A percentile compares a stretch with the other conserved stretches of the same genome.
These are phyloP conservation scores for Patella ulyssiponensis DNA, from an alignment of 2,888 invertebrate species.

Conservation along the genomic window DNA sequence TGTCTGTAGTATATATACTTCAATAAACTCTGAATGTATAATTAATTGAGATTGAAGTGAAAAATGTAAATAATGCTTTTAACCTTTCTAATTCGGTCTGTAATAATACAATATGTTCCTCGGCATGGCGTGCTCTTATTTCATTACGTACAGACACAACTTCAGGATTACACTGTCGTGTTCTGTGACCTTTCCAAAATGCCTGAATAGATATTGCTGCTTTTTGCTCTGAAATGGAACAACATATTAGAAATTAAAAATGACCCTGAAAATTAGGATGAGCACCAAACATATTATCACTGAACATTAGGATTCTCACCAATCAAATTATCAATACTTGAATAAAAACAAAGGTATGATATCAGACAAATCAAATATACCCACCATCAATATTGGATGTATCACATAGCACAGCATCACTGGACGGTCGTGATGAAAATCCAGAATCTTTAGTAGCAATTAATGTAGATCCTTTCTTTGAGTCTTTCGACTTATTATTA, in stretches of 20 bases:
- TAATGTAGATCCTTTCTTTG: neutral
- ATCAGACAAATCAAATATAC: slow-evolving; percentile 12
- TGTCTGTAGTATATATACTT: too few relatives aligned
- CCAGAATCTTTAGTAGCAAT: slow-evolving; percentile 45
- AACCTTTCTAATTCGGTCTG: slow-evolving; percentile 62
- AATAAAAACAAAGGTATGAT: neutral
- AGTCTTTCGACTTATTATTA: slow-evolving; percentile 8
- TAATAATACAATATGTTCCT: slow-evolving; percentile 65
- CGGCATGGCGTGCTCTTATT: slow-evolving; percentile 63
- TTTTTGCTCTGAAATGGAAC: slow-evolving; percentile 46
- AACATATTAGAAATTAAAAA: neutral
- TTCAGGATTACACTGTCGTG: slow-evolving; percentile 56
- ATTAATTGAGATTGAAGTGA: too few relatives aligned
- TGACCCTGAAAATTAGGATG: neutral
- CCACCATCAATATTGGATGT: slow-evolving; percentile 43
- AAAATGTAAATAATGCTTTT: neutral
- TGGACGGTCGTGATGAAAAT: slow-evolving; percentile 54
- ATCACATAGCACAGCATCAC: slow-evolving; percentile 55
- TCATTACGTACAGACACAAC: slow-evolving; percentile 63
- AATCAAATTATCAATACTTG: neutral
- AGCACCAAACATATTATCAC: neutral
- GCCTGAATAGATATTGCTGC: slow-evolving; percentile 67
- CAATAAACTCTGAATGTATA: too few relatives aligned
- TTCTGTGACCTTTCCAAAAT: slow-evolving; percentile 66
- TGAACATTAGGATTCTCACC: neutral